Conservation (phyloP, 2,888 invertebrate species). For the Chrysotoxum bicinctum region DNA sequence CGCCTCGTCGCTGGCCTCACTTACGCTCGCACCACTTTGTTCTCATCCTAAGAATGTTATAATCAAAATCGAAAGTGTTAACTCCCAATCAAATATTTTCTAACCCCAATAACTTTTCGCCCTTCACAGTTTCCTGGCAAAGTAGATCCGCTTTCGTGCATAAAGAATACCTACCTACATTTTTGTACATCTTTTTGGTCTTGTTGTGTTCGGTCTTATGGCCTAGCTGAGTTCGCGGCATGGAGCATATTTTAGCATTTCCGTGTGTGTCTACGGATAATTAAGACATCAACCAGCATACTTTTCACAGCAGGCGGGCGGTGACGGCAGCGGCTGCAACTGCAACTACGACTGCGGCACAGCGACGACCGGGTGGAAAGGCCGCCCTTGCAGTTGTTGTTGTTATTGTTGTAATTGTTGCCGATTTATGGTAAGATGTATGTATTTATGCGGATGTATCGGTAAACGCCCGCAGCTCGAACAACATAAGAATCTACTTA, state of each 20-base stretch:
- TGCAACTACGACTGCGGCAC: neutral
- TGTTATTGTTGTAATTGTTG: constrained; percentile 55
- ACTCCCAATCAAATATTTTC: neutral
- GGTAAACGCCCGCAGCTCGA: constrained; percentile 66
- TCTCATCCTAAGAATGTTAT: no score
- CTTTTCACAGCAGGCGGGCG: constrained; percentile 70
- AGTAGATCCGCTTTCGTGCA: neutral
- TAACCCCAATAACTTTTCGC: neutral
- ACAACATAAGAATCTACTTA: constrained; percentile 67
- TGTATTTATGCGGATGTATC: constrained; percentile 41
- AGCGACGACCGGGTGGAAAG: constrained; percentile 32
- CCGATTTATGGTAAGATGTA: constrained; percentile 51
- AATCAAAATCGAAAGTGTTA: neutral
- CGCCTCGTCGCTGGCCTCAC: no score
- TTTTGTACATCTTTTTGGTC: neutral
- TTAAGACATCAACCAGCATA: constrained; percentile 72
- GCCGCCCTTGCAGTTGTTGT: constrained; percentile 35
- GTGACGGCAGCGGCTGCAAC: constrained; percentile 15
- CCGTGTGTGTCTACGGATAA: constrained; percentile 71
- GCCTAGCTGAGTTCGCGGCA: constrained; percentile 35
- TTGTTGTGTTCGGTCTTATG: constrained; percentile 13
- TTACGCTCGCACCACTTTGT: no score
- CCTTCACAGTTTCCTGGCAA: neutral
- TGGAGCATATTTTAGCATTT: constrained; percentile 74
- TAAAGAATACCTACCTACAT: neutral